Percentiles rank a stretch among this genome's conserved stretches.
These are phyloP conservation scores for Phanerotoma sp. DNA, from an alignment of 2,888 invertebrate genomes.

Conservation along the genomic window DNA sequence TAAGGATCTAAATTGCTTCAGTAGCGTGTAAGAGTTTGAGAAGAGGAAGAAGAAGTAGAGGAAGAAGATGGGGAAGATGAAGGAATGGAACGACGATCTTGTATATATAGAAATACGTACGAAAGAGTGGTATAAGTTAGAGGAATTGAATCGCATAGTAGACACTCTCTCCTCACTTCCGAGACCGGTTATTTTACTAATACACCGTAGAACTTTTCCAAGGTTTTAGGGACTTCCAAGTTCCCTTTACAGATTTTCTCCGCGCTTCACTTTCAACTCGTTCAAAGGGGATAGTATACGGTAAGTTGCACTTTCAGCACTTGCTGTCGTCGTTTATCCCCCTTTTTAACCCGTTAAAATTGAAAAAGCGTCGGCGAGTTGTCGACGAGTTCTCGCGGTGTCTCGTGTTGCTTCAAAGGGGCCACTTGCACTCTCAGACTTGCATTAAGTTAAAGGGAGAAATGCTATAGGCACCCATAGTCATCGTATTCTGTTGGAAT, in stretches of 20 bases:
- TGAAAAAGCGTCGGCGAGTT: slow-evolving; percentile 18
- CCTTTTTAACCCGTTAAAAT: slow-evolving; percentile 18
- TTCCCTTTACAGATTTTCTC: slow-evolving; percentile 7
- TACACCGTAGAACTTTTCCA: slow-evolving; percentile 7
- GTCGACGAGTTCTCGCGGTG: slow-evolving; percentile 16
- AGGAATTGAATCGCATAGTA: neutral
- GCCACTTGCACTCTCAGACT: slow-evolving; percentile 7
- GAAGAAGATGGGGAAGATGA: too few species aligned
- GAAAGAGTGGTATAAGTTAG: slow-evolving; percentile 5
- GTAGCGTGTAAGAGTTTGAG: too few species aligned
- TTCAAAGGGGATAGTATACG: neutral
- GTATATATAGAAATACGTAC: too few species aligned
- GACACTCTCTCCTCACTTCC: neutral
- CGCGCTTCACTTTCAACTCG: slow-evolving; percentile 1
- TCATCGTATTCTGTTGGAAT: too few species aligned
- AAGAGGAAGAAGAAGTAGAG: too few species aligned
- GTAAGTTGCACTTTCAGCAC: slow-evolving; percentile 13
- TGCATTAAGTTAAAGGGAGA: neutral
- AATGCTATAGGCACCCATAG: neutral
- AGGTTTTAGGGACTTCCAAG: neutral
- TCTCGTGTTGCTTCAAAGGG: slow-evolving; percentile 15
- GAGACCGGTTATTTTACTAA: neutral
- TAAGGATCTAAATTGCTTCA: too few species aligned
- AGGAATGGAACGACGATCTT: too few species aligned
- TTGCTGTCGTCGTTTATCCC: slow-evolving; percentile 19